A percentile compares a stretch with the other conserved stretches of the same genome.
Evolutionary conservation across 2,113 vertebrate species (phyloP).

Genomic region (Bucco capensis): DNA sequence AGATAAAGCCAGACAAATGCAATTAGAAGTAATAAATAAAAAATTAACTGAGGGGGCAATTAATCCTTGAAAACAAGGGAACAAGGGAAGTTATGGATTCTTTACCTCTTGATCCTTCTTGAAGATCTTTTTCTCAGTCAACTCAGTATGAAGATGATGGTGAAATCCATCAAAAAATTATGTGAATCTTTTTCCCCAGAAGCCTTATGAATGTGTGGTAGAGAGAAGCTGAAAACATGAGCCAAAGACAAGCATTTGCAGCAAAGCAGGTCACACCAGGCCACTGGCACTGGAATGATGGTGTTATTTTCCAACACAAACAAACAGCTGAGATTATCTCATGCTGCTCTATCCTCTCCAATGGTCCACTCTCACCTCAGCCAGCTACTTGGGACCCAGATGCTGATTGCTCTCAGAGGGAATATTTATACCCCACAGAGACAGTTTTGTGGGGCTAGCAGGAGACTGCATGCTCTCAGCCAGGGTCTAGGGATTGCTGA

Average conservation of each 20-base stretch:
- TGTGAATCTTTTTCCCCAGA: background rate
- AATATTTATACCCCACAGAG: background rate
- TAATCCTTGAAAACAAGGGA: background rate
- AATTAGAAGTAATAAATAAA: conserved; percentile 1
- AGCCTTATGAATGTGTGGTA: background rate
- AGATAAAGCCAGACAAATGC: background rate
- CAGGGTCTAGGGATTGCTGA: background rate
- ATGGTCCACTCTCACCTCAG: background rate
- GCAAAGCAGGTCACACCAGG: background rate
- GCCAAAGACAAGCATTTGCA: background rate
- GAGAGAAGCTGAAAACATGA: background rate
- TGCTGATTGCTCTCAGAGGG: background rate
- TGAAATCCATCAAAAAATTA: background rate
- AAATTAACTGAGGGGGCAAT: background rate
- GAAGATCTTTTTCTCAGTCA: background rate
- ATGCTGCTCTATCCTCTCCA: background rate
- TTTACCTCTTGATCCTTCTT: background rate
- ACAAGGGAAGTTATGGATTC: background rate
- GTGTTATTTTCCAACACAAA: background rate
- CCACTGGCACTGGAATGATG: background rate
- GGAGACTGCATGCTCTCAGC: background rate
- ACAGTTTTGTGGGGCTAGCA: background rate
- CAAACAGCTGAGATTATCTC: background rate
- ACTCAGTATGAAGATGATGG: background rate
- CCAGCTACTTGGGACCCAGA: background rate